Evolutionary conservation across 2,113 vertebrate species (phyloP), one percentile per base, ranked within the genome.

Genomic region (Echinops telfairi): DNA sequence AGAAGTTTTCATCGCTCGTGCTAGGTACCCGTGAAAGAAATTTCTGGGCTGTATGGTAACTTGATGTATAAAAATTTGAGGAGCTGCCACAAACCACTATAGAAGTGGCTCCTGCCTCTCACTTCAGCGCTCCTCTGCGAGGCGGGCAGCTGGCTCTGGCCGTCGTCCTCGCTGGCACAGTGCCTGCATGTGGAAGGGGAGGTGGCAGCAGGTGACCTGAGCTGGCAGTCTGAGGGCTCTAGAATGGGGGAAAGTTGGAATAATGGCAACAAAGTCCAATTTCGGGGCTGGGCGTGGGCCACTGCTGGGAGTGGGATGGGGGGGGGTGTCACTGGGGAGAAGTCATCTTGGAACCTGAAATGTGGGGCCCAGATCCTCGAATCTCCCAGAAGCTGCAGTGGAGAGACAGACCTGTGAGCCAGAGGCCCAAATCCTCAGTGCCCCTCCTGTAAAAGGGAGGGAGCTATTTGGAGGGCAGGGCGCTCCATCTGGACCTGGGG

Each of bases 311-410:
- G 31, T 11, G 3, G 27, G 12, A 8, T 8, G 3, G 64, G 25
- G 58, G 43, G 3, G 40, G 40, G 12, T 53, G 0, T 16, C 16
- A 4, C 64, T 1, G 16, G 17, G 71, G 73, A 60, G 53, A 3
- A 73, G 5, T 23, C 23, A 25, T 27, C 19, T 80, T 23, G 71
- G 75, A 76, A 36, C 3, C 29, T 1, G 36, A 57, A 47, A 43
- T 40, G 43, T 14, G 10, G 19, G 23, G 7, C 17, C 1, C 0
- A 0, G 66, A 20, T 17, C 23, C 60, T 22, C 4, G 22, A 0
- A 0, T 12, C 64, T 66, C 71, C 64, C 9, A 5, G 58, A 57
- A 78, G 66, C 4, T 38, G 64, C 16, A 25, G 36, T 22, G 77
- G 16, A 20, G 57, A 25, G 76, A 3, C 31, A 12, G 33, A n/a